Base-by-base conservation (phyloP, 1,140 invertebrate species). In the Drosophila melanica region DNA sequence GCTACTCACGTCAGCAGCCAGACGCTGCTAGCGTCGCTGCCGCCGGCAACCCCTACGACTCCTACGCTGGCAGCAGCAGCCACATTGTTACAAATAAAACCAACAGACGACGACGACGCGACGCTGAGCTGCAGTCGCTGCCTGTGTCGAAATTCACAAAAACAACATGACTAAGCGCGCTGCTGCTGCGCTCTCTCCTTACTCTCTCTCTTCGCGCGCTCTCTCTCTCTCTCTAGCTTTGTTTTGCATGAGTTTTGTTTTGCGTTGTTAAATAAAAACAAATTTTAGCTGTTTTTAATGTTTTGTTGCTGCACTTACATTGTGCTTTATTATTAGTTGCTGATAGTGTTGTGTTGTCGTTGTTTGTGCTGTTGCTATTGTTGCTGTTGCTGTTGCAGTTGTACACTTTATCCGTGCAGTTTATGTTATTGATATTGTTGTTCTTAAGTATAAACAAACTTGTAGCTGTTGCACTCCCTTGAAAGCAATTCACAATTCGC, bases 41-140 rank as follows among this genome's bases (percentile, higher is more conserved):
- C 69, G 79, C 84, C 84, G 79, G 84, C 82, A 89, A 84, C 80
- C 84, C 84, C 84, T 89, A 87, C 79, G 71, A 62, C 79, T 67
- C 76, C 72, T 70, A 75, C 66, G 66, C 65, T 54, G 44, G 42
- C 60, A 54, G 58, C 60, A 54, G 58, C 72, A 73, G 66, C 64
- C 62, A 72, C 57, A 62, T 48, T 71, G 18, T 35, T 44, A 47
- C 42, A 70, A 63, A 51, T 55, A 62, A 62, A 70, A 42, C 44
- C 68, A 57, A 64, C 67, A 70, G 50, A 55, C 66, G 66, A 62
- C 48, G 30, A n/a, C 58, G 20, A 35, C 41, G 16, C 51, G 42
- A 66, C 51, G 50, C 35, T 64, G 50, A 55, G 57, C 53, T 69
- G 82, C 82, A 72, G 75, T 77, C 64, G 45, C 68, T 69, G 60